Base-by-base conservation (phyloP, 2,113 vertebrate species). In the Cacatua alba region DNA sequence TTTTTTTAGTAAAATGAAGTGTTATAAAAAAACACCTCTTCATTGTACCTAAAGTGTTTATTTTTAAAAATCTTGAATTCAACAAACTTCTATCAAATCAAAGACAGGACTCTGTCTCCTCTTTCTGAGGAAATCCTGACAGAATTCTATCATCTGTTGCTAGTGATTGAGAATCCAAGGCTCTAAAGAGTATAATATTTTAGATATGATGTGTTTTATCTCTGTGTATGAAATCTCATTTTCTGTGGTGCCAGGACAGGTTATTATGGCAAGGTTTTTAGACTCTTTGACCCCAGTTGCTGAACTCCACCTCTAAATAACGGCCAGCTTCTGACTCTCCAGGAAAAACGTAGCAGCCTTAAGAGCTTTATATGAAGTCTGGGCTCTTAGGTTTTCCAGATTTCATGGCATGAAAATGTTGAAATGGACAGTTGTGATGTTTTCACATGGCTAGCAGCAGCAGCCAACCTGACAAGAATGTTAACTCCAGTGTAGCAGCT, bases 401-500 rank as follows among this genome's bases (percentile, higher is more conserved):
- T 31, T 88, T 86, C 57, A 88, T 88, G 62, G 52, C 62, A 91
- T 19, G 7, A 23, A 88, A 37, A 62, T 37, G 25, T 74, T 90
- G 31, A 93, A 77, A 60, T 53, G 29, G 48, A 83, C 18, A 53
- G 33, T 53, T 79, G 43, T 59, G 43, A 53, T 29, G 52, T 92
- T 86, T 92, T 82, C 64, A 48, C 14, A 26, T 28, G 63, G 63
- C 57, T 83, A 83, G n/a, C 49, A 70, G 49, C 44, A 76, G 28
- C 67, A 81, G n/a, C 37, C 2, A 21, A 53, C 52, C 52, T 80
- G 79, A 77, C 25, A 53, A 49, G 68, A 93, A 86, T 86, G 41
- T 51, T 93, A 77, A 93, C 86, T 77, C 41, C 53, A 59, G 37
- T 24, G 17, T 11, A 86, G 79, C 82, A 92, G 68, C 86, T 97